A percentile compares a stretch with the other conserved stretches of the same genome.
Evolutionary conservation across 1,140 invertebrate species (phyloP).

Genomic region (Bemisia tabaci): DNA sequence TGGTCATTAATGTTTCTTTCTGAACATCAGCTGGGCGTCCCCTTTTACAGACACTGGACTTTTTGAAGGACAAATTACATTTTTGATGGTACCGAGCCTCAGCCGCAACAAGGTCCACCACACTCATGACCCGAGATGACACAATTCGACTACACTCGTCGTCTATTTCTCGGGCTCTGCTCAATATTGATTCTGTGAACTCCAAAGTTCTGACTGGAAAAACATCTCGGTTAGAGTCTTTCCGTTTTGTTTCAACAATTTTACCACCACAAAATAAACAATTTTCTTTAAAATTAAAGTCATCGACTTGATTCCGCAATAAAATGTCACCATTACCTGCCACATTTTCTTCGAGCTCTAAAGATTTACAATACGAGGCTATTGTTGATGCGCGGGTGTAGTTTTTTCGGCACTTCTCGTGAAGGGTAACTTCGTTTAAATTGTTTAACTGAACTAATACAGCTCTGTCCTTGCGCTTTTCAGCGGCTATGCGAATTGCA

Average conservation of each 20-base stretch:
- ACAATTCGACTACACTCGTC: background rate
- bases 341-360: too few species aligned
- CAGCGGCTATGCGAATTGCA: background rate
- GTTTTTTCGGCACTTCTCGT: background rate
- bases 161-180: background rate
- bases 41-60: background rate
- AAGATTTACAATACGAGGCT: too few species aligned
- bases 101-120: background rate
- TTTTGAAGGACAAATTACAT: slow-evolving; percentile 1
- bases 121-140: background rate
- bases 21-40: background rate
- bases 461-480: background rate
- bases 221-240: background rate
- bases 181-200: background rate
- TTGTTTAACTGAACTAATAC: background rate
- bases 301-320: background rate
- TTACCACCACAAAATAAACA: background rate
- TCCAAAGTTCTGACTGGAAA: background rate
- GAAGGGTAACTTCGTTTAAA: background rate
- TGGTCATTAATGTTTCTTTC: background rate
- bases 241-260: background rate
- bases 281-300: slow-evolving; percentile 3
- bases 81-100: slow-evolving; percentile 6
- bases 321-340: background rate
- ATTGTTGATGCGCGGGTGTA: background rate